Conservation (phyloP, 1,140 invertebrate genomes). For the Artemia franciscana region DNA sequence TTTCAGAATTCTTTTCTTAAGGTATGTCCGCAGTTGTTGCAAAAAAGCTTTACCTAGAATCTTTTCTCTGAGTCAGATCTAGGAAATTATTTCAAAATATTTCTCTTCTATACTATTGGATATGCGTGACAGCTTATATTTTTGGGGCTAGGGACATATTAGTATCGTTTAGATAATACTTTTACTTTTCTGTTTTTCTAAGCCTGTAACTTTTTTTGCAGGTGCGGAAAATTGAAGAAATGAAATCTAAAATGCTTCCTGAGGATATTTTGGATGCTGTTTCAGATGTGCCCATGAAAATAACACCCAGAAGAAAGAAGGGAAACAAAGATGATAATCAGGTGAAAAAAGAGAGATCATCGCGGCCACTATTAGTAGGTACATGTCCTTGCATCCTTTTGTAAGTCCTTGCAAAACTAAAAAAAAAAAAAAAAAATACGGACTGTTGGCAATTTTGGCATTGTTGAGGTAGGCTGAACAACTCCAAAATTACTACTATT, state of each 20-base stretch:
- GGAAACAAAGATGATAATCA: neutral
- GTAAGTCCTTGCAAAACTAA: neutral
- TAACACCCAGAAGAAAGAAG: neutral
- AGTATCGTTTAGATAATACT: neutral
- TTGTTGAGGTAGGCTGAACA: too few species aligned
- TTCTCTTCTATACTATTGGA: neutral
- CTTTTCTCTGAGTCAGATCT: neutral
- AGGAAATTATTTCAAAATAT: neutral
- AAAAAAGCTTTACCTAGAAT: neutral
- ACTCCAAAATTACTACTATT: too few species aligned
- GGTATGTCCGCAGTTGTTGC: too few species aligned
- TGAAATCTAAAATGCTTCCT: neutral
- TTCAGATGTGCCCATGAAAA: neutral
- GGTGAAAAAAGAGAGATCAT: neutral
- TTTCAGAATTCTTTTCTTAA: too few species aligned
- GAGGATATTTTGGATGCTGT: neutral
- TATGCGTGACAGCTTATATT: neutral
- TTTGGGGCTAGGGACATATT: neutral
- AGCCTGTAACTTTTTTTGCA: neutral
- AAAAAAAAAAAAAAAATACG: too few species aligned
- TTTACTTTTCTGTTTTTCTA: neutral
- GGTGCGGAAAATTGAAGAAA: neutral
- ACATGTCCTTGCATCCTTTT: neutral
- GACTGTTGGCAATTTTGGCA: too few species aligned
- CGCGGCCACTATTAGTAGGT: neutral